Conservation (phyloP, 2,888 invertebrate genomes). For the Drosophila vallismaia region DNA sequence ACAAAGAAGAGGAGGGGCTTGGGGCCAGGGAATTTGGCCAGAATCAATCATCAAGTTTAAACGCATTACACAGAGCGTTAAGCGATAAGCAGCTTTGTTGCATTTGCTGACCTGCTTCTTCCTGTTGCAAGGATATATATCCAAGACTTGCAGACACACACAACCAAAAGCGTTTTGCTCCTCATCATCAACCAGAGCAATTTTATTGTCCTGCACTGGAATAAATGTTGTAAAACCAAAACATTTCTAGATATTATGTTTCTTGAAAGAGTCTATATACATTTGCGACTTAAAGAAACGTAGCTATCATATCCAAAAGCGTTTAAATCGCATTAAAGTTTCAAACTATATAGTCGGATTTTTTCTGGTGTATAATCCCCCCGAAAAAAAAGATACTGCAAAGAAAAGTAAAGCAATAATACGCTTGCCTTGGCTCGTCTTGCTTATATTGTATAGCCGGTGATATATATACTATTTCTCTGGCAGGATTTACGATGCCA, state of each 20-base stretch:
- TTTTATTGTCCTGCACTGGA: constrained; percentile 68
- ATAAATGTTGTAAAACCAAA: constrained; percentile 41
- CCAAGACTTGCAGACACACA: constrained; percentile 39
- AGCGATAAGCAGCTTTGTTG: constrained; percentile 77
- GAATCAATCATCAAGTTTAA: constrained; percentile 76
- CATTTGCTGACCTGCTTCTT: constrained; percentile 46
- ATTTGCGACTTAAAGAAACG: too few species aligned
- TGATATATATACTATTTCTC: constrained; percentile 42
- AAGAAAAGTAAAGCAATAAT: constrained; percentile 65
- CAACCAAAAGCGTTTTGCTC: constrained; percentile 30
- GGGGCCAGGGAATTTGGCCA: constrained; percentile 11
- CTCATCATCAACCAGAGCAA: constrained; percentile 68
- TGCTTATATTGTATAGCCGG: constrained; percentile 31
- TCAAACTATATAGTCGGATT: neutral
- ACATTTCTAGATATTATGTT: neutral
- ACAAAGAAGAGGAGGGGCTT: neutral
- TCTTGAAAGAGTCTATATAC: too few species aligned
- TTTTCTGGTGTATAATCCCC: neutral
- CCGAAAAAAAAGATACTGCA: constrained; percentile 37
- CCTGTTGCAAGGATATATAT: constrained; percentile 51
- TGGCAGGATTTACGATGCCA: constrained; percentile 69
- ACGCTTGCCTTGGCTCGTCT: constrained; percentile 66
- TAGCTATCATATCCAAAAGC: neutral
- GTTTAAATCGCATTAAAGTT: neutral
- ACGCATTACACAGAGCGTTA: constrained; percentile 75